Conservation (phyloP, 2,797 vertebrate genomes). For the Phrynocephalus forsythii region DNA sequence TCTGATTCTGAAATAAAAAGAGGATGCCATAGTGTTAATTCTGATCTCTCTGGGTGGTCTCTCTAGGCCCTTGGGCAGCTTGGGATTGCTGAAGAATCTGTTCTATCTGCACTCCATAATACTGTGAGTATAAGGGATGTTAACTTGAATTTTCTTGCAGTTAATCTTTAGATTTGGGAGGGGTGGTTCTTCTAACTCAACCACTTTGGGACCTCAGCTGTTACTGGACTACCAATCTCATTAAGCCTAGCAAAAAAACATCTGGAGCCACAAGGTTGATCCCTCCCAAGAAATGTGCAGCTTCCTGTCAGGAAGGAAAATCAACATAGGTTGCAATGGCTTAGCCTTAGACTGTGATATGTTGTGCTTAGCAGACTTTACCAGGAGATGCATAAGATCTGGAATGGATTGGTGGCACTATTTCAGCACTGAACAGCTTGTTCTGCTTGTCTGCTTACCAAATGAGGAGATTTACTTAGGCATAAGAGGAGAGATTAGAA, state of each 20-base stretch:
- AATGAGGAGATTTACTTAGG: neutral
- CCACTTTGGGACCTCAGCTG: no score
- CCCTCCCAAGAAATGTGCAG: no score
- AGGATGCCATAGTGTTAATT: neutral
- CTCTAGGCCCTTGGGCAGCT: conserved; percentile 44
- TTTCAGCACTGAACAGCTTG: neutral
- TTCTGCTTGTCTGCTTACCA: neutral
- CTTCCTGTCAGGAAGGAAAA: neutral
- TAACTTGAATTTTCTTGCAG: neutral
- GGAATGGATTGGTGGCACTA: neutral
- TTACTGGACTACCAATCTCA: neutral
- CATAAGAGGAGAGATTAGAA: neutral
- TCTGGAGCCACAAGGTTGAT: neutral
- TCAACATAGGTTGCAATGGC: neutral
- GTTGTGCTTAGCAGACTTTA: neutral
- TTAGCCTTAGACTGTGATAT: neutral
- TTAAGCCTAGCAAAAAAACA: neutral
- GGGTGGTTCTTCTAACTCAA: no score
- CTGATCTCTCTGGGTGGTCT: conserved; percentile 2
- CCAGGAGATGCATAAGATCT: neutral
- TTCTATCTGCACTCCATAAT: conserved; percentile 16
- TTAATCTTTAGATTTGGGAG: neutral
- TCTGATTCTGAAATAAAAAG: neutral
- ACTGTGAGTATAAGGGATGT: neutral
- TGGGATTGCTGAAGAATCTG: conserved; percentile 17